Conservation (phyloP, 2,888 invertebrate genomes). For the Prosopocoilus inquinatus region DNA sequence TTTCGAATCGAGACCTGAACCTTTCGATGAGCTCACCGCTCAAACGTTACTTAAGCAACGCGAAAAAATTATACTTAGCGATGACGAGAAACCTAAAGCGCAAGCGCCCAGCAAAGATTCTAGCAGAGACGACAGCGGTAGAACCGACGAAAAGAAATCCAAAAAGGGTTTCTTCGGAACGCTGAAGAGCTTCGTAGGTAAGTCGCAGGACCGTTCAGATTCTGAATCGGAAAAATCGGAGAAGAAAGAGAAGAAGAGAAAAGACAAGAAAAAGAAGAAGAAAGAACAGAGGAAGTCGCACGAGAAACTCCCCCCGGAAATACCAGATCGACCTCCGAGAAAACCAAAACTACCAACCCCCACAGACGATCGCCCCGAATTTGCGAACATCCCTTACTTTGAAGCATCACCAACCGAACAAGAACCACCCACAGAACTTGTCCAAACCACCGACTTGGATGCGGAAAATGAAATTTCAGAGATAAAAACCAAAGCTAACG, state of each 20-base stretch:
- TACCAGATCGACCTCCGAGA: slow-evolving; percentile 35
- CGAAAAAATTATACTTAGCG: slow-evolving; percentile 20
- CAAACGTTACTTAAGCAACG: slow-evolving; percentile 8
- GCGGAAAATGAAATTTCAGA: slow-evolving; percentile 23
- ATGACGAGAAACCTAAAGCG: slow-evolving; percentile 22
- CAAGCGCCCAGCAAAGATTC: slow-evolving; percentile 26
- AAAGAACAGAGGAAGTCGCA: slow-evolving; percentile 12
- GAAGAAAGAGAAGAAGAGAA: slow-evolving; percentile 36
- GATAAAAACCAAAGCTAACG: slow-evolving; percentile 31
- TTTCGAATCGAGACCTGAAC: slow-evolving; percentile 46
- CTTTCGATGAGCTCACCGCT: slow-evolving; percentile 32
- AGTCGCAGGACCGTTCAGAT: slow-evolving; percentile 47
- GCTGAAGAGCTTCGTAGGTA: slow-evolving; percentile 46
- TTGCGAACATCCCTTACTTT: slow-evolving; percentile 43
- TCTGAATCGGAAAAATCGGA: slow-evolving; percentile 48
- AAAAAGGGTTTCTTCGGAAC: slow-evolving; percentile 47
- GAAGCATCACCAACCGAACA: slow-evolving; percentile 38
- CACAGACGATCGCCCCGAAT: slow-evolving; percentile 34
- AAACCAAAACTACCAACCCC: slow-evolving; percentile 46
- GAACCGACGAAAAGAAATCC: slow-evolving; percentile 42
- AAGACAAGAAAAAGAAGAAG: slow-evolving; percentile 27
- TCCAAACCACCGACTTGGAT: slow-evolving; percentile 17
- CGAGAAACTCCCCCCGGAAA: slow-evolving; percentile 23
- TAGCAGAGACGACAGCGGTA: slow-evolving; percentile 32
- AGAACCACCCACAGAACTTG: slow-evolving; percentile 5